Evolutionary conservation across 2,888 invertebrate species (phyloP), one percentile per base, ranked within the genome.

Genomic region (Gymnoscelis rufifasciata): DNA sequence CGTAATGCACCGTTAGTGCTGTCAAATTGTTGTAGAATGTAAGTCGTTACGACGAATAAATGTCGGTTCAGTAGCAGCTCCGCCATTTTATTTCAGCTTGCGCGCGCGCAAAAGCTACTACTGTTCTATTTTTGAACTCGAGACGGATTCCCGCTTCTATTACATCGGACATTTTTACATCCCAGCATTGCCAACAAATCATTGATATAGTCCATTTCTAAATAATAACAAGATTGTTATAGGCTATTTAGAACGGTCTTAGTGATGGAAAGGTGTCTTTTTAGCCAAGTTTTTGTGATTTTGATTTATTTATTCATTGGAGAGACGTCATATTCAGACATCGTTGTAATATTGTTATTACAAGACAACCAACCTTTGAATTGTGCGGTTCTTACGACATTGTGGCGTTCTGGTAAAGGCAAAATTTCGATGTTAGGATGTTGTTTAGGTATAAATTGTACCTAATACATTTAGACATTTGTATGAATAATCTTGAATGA

Each of bases 141-240:
- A 76, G 81, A 81, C 77, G 70, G 68, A 79, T 78, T 76, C 73
- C 71, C 71, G 66, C 62, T 63, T 67, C 65, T 64, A 68, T 71
- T 71, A 63, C 60, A 57, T 65, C 57, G 62, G 82, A 78, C 82
- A 75, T 77, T 82, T 82, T 83, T 79, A 81, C 78, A 74, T 62
- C 65, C 71, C 64, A 68, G 68, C 75, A 81, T 80, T 75, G 75
- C 68, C 74, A 59, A 84, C 79, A 86, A 84, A 86, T 87, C 82
- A 83, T 67, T 60, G 60, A 66, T 80, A 86, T 79, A 72, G 82
- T 67, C 76, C 64, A 78, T 78, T 77, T 62, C 73, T 78, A 81
- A 82, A 79, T 71, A 81, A 79, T 12, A 81, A 84, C 86, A 83
- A 81, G 78, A 74, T 75, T 75, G 78, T 86, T 84, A 87, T 84